These are phyloP conservation scores for Crioceris asparagi DNA, from an alignment of 2,888 invertebrate species.

Conservation along the genomic window DNA sequence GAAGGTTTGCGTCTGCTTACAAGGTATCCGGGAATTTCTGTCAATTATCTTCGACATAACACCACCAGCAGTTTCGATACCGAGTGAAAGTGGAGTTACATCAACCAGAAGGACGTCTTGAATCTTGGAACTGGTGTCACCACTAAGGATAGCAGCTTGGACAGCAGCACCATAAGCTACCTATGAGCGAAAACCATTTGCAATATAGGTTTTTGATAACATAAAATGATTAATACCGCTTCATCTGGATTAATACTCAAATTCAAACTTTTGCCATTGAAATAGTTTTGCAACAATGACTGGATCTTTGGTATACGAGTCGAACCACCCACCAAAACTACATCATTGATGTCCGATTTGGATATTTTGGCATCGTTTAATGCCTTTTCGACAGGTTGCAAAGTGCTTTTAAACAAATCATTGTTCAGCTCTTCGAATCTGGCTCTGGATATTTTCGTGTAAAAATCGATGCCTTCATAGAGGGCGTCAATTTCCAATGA, in stretches of 20 bases:
- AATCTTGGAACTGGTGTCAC: conserved; percentile 42
- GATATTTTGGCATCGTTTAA: conserved; percentile 67
- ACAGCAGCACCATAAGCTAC: conserved; percentile 34
- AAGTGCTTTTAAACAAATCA: conserved; percentile 60
- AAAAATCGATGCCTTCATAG: conserved; percentile 43
- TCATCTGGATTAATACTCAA: conserved; percentile 72
- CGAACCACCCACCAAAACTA: conserved; percentile 74
- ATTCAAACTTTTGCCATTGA: conserved; percentile 61
- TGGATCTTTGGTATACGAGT: conserved; percentile 74
- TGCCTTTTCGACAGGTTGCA: conserved; percentile 70
- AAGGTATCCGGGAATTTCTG: conserved; percentile 59
- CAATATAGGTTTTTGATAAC: too few species aligned
- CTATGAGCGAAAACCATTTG: too few species aligned
- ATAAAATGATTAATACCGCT: too few species aligned
- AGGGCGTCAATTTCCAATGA: conserved; percentile 42
- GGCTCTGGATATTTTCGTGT: conserved; percentile 63
- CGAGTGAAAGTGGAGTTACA: conserved; percentile 41
- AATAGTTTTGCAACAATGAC: conserved; percentile 61
- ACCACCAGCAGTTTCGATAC: conserved; percentile 44
- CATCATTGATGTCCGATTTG: conserved; percentile 63
- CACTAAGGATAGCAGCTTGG: conserved; percentile 31
- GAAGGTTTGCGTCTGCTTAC: conserved; percentile 63
- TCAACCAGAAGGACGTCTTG: conserved; percentile 50
- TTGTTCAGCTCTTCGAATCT: conserved; percentile 67
- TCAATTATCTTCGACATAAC: conserved; percentile 59